Evolutionary conservation across 2,797 vertebrate genomes (phyloP), one percentile per base, ranked within the genome.

Genomic region (Coracias cyanogaster): DNA sequence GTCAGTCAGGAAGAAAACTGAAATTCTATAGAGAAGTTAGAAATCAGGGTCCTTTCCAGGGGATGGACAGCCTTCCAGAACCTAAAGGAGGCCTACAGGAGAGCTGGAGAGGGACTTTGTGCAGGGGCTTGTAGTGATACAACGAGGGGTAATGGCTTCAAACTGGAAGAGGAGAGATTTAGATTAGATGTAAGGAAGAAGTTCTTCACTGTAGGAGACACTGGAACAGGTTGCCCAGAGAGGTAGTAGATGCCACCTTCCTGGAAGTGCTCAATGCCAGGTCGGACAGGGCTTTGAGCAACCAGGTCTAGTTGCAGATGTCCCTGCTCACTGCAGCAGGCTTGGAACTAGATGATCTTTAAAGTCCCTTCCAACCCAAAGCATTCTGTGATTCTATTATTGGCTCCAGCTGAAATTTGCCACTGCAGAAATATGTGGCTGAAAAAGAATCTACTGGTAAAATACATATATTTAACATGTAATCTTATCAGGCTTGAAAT

Each of bases 1-100:
- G 90, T 93, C 93, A 85, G 45, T 86, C 84, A 91, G 73, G 58
- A 74, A 89, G 86, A 90, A 93, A 94, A 77, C 57, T 41, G 35
- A 80, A 92, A 91, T 82, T 90, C 89, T 65, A 8, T 43, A 35
- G 26, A 81, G 45, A 62, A 69, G 62, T 82, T 48, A 65, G 77
- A 90, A 82, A 65, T 72, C 48, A 41, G 87, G 82, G 79, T 49
- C 90, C 66, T 3, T 39, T 49, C 48, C 35, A 52, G 37, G 67
- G 28, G 67, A 41, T 29, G 46, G 20, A 54, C 28, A 31, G 21
- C 10, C 28, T 41, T 41, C 37, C 49, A 31, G 49, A 22, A 54
- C 21, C 20, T 39, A 54, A 39, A 70, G 35, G 48, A 29, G 28
- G 10, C 48, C 25, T 24, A 12, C 28, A 22, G 20, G 35, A 52